Conservation (phyloP, 2,797 vertebrate species). For the Rhinoraja longicauda region DNA sequence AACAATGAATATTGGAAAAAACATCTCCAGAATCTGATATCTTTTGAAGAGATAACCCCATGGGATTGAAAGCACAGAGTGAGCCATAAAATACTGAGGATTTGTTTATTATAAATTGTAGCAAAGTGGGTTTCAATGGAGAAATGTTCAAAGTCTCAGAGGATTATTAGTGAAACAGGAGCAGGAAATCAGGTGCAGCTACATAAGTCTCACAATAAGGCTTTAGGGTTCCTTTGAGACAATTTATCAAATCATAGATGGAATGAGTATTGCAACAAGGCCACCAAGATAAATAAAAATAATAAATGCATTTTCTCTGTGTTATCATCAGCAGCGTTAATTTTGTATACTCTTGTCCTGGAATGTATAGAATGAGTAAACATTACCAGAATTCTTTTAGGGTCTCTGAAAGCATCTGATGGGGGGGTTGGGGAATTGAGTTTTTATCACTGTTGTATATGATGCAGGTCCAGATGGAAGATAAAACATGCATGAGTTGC, state of each 20-base stretch:
- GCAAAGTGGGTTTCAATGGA: slow-evolving; percentile 4
- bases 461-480: slow-evolving; percentile 74
- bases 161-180: background rate
- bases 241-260: slow-evolving; percentile 25
- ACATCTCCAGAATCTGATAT: background rate
- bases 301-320: background rate
- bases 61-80: background rate
- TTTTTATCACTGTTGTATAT: slow-evolving; percentile 79
- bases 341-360: background rate
- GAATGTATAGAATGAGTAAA: slow-evolving; percentile 24
- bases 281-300: slow-evolving; percentile 6
- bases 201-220: background rate
- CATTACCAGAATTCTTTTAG: background rate
- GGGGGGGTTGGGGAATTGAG: slow-evolving; percentile 55
- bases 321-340: background rate
- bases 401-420: slow-evolving; percentile 15
- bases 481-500: slow-evolving; percentile 88
- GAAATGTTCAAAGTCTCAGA: background rate
- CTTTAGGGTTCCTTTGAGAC: slow-evolving; percentile 21
- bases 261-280: slow-evolving; percentile 18
- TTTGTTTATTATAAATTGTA: background rate
- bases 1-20: background rate
- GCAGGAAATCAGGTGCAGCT: slow-evolving; percentile 20
- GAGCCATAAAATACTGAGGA: background rate
- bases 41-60: background rate